Conservation (phyloP, 2,797 vertebrate genomes). For the Dendrocincla tyrannina region DNA sequence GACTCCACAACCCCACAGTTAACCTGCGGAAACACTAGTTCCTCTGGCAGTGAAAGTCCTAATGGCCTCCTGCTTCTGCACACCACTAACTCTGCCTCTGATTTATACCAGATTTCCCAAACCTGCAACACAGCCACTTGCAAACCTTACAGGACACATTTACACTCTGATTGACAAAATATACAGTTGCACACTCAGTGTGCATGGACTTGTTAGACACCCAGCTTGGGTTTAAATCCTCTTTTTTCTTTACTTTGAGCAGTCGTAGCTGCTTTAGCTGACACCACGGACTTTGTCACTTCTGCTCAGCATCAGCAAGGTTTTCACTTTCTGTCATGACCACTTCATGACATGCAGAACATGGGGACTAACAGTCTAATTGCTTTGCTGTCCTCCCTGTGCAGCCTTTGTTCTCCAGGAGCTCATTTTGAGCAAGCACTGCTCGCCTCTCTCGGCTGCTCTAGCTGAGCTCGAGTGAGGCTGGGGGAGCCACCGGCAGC, state of each 20-base stretch:
- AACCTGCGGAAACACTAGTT: neutral
- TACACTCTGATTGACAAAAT: neutral
- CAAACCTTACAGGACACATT: neutral
- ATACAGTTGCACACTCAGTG: neutral
- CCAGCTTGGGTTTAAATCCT: neutral
- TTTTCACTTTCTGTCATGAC: constrained; percentile 13
- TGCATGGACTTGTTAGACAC: neutral
- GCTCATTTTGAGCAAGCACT: neutral
- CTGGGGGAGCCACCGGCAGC: neutral
- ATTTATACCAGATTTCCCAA: neutral
- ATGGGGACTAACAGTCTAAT: neutral
- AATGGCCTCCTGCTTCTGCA: neutral
- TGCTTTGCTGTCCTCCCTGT: neutral
- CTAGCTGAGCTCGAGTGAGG: neutral
- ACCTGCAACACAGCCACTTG: neutral
- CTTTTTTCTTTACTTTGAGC: constrained; percentile 23
- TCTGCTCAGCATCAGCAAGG: constrained; percentile 50
- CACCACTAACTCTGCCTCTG: neutral
- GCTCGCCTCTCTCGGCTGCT: neutral
- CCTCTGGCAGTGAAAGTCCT: neutral
- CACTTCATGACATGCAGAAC: neutral
- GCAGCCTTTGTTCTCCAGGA: neutral
- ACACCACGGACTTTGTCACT: constrained; percentile 27
- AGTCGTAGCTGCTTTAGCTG: constrained; percentile 34
- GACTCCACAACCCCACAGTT: neutral